Base-by-base conservation (phyloP, 2,888 invertebrate species). In the Dastarcus helophoroides region DNA sequence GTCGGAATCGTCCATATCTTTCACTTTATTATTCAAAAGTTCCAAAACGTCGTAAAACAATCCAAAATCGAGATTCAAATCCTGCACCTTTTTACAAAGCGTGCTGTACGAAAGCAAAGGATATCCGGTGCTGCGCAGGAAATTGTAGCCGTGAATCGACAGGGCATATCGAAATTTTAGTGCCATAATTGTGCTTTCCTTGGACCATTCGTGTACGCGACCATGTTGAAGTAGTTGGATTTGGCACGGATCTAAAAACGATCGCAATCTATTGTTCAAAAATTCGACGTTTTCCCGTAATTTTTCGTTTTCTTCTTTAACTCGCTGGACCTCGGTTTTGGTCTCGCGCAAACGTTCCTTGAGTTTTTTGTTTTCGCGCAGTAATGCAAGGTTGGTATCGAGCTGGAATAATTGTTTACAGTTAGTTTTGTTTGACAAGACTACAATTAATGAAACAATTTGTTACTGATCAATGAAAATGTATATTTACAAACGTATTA, bases 21-120 rank as follows among this genome's bases (percentile, higher is more conserved):
- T 10, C 6, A 23, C 24, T 23, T 23, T 23, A 10, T 23, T 8
- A 8, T 10, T 23, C 10, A 23, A 10, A 8, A 23, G 10, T 6
- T 7, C 8, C 6, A 23, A 10, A 6, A 23, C 24, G 9, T 23
- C 24, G 6, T n/a, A 6, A 23, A 23, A 23, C 6, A 23, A 8
- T 6, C 24, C 24, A 10, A 23, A 23, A 23, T 23, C 24, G 6
- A 23, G 5, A 23, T 23, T 23, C 8, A 23, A 23, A 6, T 5
- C 6, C 6, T 10, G 24, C 6, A 23, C 9, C 6, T 10, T 7
- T 7, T 10, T 7, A 6, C 6, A 8, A 23, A 23, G 6, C 9
- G 24, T 23, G 24, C 24, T 23, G 9, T 23, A 23, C 6, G 24
- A 7, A 6, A 10, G 24, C 24, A 23, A 23, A 6, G 24, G 24